Evolutionary conservation across 1,140 invertebrate genomes (phyloP).

Genomic region (Pteromalus puparum): DNA sequence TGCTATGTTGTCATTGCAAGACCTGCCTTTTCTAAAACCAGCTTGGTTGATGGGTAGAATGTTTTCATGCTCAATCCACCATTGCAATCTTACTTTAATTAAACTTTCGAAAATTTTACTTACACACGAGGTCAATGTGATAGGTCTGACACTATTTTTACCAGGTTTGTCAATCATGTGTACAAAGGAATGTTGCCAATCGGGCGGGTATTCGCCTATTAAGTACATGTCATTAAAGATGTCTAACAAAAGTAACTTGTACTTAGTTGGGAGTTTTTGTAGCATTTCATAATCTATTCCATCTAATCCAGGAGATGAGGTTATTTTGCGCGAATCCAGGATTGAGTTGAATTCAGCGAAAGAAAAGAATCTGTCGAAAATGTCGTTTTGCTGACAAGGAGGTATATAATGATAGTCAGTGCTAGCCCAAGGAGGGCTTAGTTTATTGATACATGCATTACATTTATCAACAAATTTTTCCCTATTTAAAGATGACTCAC

Average conservation of each 20-base stretch:
- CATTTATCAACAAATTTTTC: too few species aligned
- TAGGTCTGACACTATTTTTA: constrained; percentile 44
- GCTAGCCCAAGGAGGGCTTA: background rate
- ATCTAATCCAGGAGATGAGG: constrained; percentile 3
- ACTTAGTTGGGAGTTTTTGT: constrained; percentile 23
- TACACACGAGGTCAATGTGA: constrained; percentile 48
- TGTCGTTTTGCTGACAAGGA: background rate
- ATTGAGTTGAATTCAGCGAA: background rate
- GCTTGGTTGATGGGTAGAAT: background rate
- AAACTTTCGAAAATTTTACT: constrained; percentile 42
- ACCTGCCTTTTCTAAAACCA: constrained; percentile 15
- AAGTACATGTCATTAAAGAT: constrained; percentile 47
- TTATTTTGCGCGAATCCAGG: background rate
- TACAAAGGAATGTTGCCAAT: constrained; percentile 40
- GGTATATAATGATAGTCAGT: background rate
- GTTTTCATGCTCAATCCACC: constrained; percentile 10
- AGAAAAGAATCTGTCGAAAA: background rate
- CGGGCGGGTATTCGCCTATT: constrained; percentile 25
- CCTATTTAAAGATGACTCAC: too few species aligned
- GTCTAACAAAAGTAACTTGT: constrained; percentile 29
- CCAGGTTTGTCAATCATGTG: constrained; percentile 47
- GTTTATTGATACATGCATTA: background rate
- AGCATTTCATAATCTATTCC: background rate
- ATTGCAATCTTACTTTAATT: constrained; percentile 7
- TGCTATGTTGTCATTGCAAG: background rate